These are phyloP conservation scores for Pyrrhosoma nymphula DNA, from an alignment of 2,888 invertebrate genomes.

Conservation along the genomic window DNA sequence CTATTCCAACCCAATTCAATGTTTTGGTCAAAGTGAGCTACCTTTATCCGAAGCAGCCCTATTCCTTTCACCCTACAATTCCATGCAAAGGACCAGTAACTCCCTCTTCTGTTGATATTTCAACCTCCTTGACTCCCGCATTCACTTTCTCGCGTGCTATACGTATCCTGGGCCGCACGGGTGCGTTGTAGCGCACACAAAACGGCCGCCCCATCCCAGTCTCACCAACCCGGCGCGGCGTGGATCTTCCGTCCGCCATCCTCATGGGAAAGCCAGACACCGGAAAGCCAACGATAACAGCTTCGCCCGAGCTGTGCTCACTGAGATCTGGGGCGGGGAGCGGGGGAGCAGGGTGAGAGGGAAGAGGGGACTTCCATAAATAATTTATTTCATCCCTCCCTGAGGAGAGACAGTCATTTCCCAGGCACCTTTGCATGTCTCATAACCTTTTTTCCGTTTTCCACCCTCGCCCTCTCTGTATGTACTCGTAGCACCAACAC, in stretches of 20 bases:
- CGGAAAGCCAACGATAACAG: constrained; percentile 38
- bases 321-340: not conserved
- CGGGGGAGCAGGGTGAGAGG: not conserved
- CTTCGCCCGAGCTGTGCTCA: not conserved
- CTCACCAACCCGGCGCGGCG: not conserved
- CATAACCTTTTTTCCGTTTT: not conserved
- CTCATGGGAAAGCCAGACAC: constrained; percentile 38
- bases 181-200: too few species aligned
- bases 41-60: too few species aligned
- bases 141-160: too few species aligned
- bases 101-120: too few species aligned
- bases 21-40: too few species aligned
- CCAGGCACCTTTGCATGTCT: constrained; percentile 17
- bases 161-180: too few species aligned
- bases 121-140: too few species aligned
- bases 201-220: not conserved
- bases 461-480: not conserved
- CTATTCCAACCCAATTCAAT: too few species aligned
- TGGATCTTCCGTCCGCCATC: not conserved
- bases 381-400: constrained; percentile 37
- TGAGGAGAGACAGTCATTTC: not conserved
- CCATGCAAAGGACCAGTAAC: too few species aligned
- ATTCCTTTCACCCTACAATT: too few species aligned
- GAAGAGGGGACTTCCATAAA: not conserved
- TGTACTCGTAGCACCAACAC: not conserved